Evolutionary conservation across 2,113 vertebrate species (phyloP).

Genomic region (Ceyx cyanopectus): DNA sequence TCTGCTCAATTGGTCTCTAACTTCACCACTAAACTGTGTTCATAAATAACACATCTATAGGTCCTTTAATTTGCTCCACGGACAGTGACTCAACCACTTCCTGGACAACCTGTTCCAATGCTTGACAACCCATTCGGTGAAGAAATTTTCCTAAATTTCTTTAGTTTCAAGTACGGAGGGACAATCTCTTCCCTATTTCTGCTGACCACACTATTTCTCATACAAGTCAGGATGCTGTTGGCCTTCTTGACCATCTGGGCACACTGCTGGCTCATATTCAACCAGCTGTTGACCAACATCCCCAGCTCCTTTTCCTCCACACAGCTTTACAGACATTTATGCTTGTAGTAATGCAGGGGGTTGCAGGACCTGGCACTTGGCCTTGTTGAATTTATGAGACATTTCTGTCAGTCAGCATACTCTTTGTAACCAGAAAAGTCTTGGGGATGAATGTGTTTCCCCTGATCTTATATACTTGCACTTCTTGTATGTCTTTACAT

Average conservation of each 20-base stretch:
- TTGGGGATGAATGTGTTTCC: background rate
- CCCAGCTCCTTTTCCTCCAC: fast-evolving
- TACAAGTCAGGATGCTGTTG: background rate
- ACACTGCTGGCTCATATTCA: background rate
- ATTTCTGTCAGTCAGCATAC: background rate
- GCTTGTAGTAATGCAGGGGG: fast-evolving
- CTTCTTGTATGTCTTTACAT: background rate
- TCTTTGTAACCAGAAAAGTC: background rate
- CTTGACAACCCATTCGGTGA: fast-evolving
- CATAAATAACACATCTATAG: background rate
- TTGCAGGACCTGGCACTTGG: fast-evolving
- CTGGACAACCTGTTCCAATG: background rate
- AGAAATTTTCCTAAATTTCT: background rate
- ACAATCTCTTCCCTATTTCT: fast-evolving
- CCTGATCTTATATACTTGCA: background rate
- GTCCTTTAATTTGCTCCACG: background rate
- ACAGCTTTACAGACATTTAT: background rate
- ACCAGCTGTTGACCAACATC: fast-evolving
- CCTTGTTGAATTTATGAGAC: background rate
- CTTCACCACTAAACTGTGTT: background rate
- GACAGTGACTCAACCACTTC: background rate
- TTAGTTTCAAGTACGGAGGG: fast-evolving
- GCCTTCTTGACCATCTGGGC: background rate
- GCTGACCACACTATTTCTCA: background rate
- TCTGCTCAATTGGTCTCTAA: too few relatives aligned